Evolutionary conservation across 2,113 vertebrate species (phyloP).

Genomic region (Scolopax mira): DNA sequence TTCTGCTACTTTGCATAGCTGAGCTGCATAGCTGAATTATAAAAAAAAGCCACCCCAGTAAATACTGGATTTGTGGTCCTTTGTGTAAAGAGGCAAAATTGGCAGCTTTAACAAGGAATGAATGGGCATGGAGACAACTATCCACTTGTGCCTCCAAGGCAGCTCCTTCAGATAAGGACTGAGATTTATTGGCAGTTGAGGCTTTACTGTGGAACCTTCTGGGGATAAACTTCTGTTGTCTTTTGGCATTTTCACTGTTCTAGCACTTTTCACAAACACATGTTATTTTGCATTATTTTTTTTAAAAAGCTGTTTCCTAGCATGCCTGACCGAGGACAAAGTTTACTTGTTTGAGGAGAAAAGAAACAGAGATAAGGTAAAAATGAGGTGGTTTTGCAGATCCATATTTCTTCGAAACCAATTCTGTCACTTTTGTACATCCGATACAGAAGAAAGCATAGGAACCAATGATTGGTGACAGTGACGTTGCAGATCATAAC

Average conservation of each 20-base stretch:
- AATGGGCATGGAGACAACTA: conserved; percentile 16
- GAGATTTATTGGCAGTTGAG: background rate
- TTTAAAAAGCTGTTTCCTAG: background rate
- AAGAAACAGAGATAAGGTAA: background rate
- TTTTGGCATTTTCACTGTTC: background rate
- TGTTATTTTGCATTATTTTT: background rate
- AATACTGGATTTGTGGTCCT: background rate
- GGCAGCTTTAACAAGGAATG: background rate
- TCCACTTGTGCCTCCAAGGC: conserved; percentile 9
- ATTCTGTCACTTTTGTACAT: background rate
- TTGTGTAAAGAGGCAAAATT: background rate
- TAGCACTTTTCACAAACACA: background rate
- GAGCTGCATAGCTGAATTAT: background rate
- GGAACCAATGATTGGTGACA: background rate
- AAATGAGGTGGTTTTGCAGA: background rate
- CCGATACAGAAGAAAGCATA: background rate
- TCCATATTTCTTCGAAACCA: background rate
- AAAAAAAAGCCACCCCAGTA: background rate
- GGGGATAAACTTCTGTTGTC: background rate
- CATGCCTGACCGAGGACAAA: background rate
- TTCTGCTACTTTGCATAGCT: conserved; percentile 31
- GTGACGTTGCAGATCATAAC: background rate
- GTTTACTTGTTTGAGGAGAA: background rate
- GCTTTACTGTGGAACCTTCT: background rate
- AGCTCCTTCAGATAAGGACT: background rate